These are phyloP conservation scores for Cyprinodon diabolis DNA, from an alignment of 2,797 vertebrate genomes.

Conservation along the genomic window DNA sequence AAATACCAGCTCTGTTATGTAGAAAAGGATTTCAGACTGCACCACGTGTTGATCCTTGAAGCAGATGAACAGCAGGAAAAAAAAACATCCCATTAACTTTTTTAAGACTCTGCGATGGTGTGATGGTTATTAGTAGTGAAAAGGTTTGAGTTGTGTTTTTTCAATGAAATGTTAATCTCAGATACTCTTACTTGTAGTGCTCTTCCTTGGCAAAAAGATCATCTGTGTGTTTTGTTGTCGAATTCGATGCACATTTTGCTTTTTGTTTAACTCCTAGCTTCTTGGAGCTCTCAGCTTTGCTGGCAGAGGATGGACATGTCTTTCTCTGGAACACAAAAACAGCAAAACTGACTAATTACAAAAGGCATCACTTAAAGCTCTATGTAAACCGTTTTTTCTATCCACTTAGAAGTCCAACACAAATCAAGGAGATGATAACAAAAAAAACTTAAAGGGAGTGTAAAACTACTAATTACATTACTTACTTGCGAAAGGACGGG, in stretches of 20 bases:
- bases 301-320: conserved; percentile 42
- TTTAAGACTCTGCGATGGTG: not conserved
- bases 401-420: not conserved
- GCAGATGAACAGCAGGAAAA: not conserved
- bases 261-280: conserved; percentile 29
- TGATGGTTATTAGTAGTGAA: not conserved
- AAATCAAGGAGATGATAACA: not conserved
- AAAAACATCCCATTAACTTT: too few relatives aligned
- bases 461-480: not conserved
- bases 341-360: not conserved
- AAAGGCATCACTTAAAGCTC: not conserved
- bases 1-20: not conserved
- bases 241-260: conserved; percentile 55
- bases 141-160: not conserved
- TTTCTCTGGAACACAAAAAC: conserved; percentile 46
- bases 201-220: conserved; percentile 83
- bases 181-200: conserved; percentile 83
- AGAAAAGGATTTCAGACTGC: too few relatives aligned
- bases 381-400: not conserved
- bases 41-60: not conserved
- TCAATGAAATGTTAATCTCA: too few relatives aligned
- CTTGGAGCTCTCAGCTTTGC: conserved; percentile 45
- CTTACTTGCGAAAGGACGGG: conserved; percentile 43
- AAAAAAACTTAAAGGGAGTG: not conserved
- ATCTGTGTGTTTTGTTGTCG: conserved; percentile 44